These are phyloP conservation scores for Rhipidura dahli DNA, from an alignment of 2,113 vertebrate genomes.

Conservation along the genomic window DNA sequence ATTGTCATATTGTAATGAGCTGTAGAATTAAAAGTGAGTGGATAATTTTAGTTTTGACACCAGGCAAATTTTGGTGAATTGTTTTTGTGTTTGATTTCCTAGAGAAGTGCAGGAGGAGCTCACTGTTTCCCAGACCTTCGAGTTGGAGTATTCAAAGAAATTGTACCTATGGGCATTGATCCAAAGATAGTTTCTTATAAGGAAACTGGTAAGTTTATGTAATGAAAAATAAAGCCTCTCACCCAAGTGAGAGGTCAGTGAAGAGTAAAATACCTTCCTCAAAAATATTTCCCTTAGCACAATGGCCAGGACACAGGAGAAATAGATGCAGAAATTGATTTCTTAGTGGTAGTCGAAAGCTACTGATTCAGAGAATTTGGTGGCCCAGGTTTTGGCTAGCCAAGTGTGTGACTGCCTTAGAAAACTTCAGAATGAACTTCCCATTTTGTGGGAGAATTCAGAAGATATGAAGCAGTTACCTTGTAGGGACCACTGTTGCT, in stretches of 20 bases:
- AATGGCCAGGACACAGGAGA: not conserved
- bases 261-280: not conserved
- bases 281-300: not conserved
- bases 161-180: constrained; percentile 94
- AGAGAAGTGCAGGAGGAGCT: constrained; percentile 89
- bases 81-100: constrained; percentile 45
- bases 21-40: not conserved
- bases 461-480: not conserved
- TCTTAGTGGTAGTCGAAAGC: not conserved
- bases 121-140: constrained; percentile 88
- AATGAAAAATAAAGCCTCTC: not conserved
- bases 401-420: not conserved
- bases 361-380: not conserved
- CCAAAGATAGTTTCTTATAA: constrained; percentile 84
- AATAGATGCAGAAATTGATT: not conserved
- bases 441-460: not conserved
- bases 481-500: not conserved
- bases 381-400: not conserved
- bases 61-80: not conserved
- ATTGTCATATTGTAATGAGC: not conserved
- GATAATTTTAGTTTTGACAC: not conserved
- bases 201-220: constrained; percentile 81
- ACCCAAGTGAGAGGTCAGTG: not conserved
- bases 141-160: constrained; percentile 90
- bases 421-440: not conserved